Evolutionary conservation across 2,113 vertebrate genomes (phyloP).

Genomic region (Xiphophorus maculatus): DNA sequence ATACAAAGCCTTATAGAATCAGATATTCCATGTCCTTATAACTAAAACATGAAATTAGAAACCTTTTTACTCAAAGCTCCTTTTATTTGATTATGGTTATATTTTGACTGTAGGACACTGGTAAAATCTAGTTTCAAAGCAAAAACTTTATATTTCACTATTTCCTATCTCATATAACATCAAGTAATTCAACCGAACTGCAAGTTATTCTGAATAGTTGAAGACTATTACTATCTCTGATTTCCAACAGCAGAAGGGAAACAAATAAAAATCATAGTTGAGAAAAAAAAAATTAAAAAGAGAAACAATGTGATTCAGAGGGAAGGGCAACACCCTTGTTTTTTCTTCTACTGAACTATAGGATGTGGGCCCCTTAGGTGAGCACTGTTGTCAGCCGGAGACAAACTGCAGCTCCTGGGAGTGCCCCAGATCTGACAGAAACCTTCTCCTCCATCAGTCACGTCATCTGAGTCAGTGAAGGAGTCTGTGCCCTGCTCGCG

Average conservation of each 20-base stretch:
- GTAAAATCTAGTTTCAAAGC: neutral
- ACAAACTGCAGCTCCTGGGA: constrained; percentile 93
- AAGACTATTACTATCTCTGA: neutral
- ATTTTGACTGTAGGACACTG: constrained; percentile 16
- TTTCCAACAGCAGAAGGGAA: neutral
- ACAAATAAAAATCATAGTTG: neutral
- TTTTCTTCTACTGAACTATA: constrained; percentile 76
- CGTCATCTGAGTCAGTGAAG: constrained; percentile 75
- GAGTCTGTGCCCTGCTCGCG: constrained; percentile 75
- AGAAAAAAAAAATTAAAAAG: constrained; percentile 9
- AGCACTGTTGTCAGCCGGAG: constrained; percentile 91
- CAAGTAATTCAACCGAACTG: too few species aligned
- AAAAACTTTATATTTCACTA: too few species aligned
- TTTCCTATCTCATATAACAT: too few species aligned
- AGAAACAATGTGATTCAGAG: constrained; percentile 9
- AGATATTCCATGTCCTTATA: neutral
- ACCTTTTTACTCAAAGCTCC: neutral
- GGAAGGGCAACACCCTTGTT: constrained; percentile 60
- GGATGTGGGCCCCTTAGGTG: constrained; percentile 85
- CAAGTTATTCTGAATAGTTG: neutral
- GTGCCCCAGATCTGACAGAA: constrained; percentile 91
- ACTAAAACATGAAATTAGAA: neutral
- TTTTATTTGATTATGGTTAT: constrained; percentile 1
- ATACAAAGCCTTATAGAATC: too few species aligned
- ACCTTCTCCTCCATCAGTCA: constrained; percentile 81